A percentile compares a stretch with the other conserved stretches of the same genome.
Evolutionary conservation across 1,140 invertebrate species (phyloP).

Genomic region (Drosophila melanica): DNA sequence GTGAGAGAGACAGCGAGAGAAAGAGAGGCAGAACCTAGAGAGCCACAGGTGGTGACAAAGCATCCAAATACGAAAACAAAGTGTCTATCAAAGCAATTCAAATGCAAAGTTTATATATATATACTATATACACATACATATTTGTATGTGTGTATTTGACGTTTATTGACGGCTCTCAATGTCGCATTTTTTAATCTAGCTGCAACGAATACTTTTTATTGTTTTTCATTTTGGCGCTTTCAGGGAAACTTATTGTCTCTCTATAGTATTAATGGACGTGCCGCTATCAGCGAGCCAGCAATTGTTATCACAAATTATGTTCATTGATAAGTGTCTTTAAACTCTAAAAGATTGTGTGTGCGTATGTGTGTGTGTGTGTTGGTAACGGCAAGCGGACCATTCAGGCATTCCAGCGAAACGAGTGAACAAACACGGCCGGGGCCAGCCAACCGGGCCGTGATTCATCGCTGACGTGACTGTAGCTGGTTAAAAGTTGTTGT

Average conservation of each 20-base stretch:
- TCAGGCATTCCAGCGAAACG: conserved; percentile 60
- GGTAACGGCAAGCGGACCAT: background rate
- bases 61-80: conserved; percentile 26
- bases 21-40: background rate
- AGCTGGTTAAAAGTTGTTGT: conserved; percentile 12
- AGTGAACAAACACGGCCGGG: conserved; percentile 49
- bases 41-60: conserved; percentile 65
- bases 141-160: conserved; percentile 17
- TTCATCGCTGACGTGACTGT: conserved; percentile 58
- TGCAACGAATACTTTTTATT: conserved; percentile 31
- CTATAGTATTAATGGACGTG: conserved; percentile 8
- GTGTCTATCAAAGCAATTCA: conserved; percentile 48
- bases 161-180: conserved; percentile 42
- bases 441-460: conserved; percentile 56
- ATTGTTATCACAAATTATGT: conserved; percentile 61
- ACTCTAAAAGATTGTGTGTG: conserved; percentile 6
- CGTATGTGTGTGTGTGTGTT: conserved; percentile 19
- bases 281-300: conserved; percentile 39
- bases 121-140: conserved; percentile 7
- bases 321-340: conserved; percentile 70
- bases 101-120: conserved; percentile 41
- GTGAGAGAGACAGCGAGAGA: conserved; percentile 4
- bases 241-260: conserved; percentile 24
- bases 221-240: conserved; percentile 14
- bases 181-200: conserved; percentile 26